Evolutionary conservation across 2,888 invertebrate species (phyloP), one percentile per base, ranked within the genome.

Genomic region (Isoperla grammatica): DNA sequence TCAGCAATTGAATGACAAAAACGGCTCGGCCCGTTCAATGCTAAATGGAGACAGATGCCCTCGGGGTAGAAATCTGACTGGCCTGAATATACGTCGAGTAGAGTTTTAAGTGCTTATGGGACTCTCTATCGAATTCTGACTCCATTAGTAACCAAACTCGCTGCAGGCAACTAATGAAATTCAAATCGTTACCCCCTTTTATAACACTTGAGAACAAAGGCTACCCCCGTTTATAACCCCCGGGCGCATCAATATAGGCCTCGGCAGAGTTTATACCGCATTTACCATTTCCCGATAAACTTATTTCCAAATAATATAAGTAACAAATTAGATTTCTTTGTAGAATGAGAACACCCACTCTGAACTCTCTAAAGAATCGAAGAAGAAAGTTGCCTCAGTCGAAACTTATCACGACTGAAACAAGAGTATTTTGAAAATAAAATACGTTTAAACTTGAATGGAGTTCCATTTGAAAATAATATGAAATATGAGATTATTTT

Each of bases 1-100:
- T 13, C 29, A 49, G 29, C 29, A 49, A 37, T 6, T 8, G 29
- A 29, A 19, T 39, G 53, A 15, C 19, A 37, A 49, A 53, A 53
- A 39, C 54, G 37, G 54, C 19, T 48, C 60, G 48, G 54, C 19
- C 46, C 60, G 48, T 55, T 60, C 56, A 53, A n/a, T 50, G 29
- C 55, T 60, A 56, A 56, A 23, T 56, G n/a, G 55, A 15, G 56
- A 37, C 56, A 60, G 60, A 60, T 56, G 56, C 56, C 56, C 49
- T n/a, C 37, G 8, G 19, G 60, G 5, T 39, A 39, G 19, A 53
- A 39, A 39, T 39, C 53, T 39, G 53, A 17, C 53, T n/a, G 39
- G 15, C 53, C 39, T 17, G 39, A 8, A 19, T 15, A 17, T n/a
- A 53, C 46, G 46, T 5, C 46, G 46, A 20, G 22, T 13, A 45